phyloP scores from a whole-genome alignment of 2,797 vertebrate species.

The Carapus acus region DNA sequence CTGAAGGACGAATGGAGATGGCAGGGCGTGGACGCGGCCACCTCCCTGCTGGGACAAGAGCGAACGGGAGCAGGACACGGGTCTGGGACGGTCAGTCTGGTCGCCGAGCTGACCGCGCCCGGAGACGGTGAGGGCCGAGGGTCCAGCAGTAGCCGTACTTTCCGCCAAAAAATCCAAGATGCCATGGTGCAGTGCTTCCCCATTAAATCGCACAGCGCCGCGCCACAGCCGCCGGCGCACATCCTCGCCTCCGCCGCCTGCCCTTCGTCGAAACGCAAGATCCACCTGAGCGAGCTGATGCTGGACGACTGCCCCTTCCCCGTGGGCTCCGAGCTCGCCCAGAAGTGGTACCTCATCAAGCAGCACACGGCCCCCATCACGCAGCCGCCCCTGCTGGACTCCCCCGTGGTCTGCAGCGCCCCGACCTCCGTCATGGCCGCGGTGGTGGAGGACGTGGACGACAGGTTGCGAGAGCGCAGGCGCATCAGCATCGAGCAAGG shows the following conservation, averaged over 20 bases:
- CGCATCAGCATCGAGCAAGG: conserved; percentile 82
- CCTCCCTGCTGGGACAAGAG: conserved; percentile 56
- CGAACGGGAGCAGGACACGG: conserved; percentile 29
- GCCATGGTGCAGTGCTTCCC: conserved; percentile 84
- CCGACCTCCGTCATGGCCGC: conserved; percentile 42
- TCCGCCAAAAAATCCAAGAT: conserved; percentile 81
- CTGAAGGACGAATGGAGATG: conserved; percentile 60
- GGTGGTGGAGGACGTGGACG: conserved; percentile 76
- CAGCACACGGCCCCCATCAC: conserved; percentile 81
- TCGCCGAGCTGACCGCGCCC: conserved; percentile 38
- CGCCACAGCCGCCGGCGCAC: conserved; percentile 38
- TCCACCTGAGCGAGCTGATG: conserved; percentile 82
- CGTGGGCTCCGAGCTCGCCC: conserved; percentile 76
- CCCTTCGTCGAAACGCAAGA: conserved; percentile 72
- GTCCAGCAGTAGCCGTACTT: conserved; percentile 66
- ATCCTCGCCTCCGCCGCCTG: conserved; percentile 54
- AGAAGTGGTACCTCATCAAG: conserved; percentile 84
- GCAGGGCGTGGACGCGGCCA: conserved; percentile 52
- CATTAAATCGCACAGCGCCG: conserved; percentile 68
- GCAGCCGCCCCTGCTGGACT: conserved; percentile 67
- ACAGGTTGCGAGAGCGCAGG: conserved; percentile 74
- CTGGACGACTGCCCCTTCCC: conserved; percentile 82
- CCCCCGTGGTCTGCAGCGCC: conserved; percentile 44
- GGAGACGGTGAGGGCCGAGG: conserved; percentile 63
- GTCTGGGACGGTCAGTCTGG: conserved; percentile 29